A percentile compares a stretch with the other conserved stretches of the same genome.
Conservation (phyloP, 2,797 vertebrate species). For the Argentina silus region DNA sequence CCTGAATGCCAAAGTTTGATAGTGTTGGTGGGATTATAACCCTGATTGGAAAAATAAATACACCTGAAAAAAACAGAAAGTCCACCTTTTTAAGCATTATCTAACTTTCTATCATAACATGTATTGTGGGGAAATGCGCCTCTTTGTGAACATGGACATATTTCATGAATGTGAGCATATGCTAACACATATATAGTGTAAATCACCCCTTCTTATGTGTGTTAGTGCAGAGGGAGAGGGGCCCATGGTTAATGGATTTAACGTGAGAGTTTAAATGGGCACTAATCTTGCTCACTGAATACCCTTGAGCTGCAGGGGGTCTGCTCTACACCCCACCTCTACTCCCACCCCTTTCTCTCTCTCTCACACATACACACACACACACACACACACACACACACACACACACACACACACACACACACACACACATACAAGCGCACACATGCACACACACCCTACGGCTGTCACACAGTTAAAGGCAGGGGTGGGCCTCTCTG, state of each 20-base stretch:
- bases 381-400: conserved; percentile 3
- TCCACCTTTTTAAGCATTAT: no score
- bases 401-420: conserved; percentile 11
- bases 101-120: no score
- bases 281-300: conserved; percentile 71
- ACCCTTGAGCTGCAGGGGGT: conserved; percentile 70
- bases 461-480: conserved; percentile 67
- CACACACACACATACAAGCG: conserved; percentile 34
- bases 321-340: conserved; percentile 24
- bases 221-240: conserved; percentile 39
- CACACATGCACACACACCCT: conserved; percentile 35
- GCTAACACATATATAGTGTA: not conserved
- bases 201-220: conserved; percentile 21
- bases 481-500: conserved; percentile 66
- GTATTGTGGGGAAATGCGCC: no score
- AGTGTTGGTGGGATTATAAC: not conserved
- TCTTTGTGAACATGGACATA: not conserved
- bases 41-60: not conserved
- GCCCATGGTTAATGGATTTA: conserved; percentile 64
- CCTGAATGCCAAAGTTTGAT: conserved; percentile 18
- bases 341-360: conserved; percentile 3
- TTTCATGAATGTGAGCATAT: not conserved
- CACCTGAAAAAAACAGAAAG: no score
- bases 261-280: conserved; percentile 74
- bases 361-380: conserved; percentile 3